phyloP scores from a whole-genome alignment of 2,113 vertebrate genomes.

The Gallinago paraguaiae region DNA sequence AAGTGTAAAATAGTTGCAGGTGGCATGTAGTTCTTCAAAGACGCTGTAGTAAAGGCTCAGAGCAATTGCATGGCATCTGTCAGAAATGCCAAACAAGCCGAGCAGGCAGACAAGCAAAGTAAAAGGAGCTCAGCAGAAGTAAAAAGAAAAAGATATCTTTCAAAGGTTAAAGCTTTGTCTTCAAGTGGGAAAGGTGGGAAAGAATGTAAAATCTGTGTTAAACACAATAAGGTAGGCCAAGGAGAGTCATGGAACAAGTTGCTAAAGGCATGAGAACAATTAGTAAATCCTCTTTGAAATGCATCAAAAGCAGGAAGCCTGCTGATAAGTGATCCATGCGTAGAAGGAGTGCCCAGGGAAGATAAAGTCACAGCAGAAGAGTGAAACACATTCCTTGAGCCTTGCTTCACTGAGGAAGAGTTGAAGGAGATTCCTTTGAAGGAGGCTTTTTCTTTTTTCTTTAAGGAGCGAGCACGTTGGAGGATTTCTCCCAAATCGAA shows the following conservation, averaged over 20 bases:
- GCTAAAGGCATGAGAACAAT: background rate
- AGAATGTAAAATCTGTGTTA: background rate
- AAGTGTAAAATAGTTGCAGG: background rate
- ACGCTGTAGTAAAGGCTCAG: background rate
- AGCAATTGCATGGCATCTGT: background rate
- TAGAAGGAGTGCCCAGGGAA: slow-evolving; percentile 8
- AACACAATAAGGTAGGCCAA: background rate
- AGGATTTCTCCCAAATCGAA: background rate
- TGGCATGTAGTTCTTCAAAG: background rate
- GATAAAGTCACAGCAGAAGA: slow-evolving; percentile 1
- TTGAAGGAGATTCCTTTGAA: background rate
- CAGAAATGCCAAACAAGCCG: background rate
- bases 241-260: background rate
- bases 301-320: slow-evolving; percentile 24
- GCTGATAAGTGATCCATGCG: background rate
- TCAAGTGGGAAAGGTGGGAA: background rate
- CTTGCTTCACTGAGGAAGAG: background rate
- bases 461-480: background rate
- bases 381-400: background rate
- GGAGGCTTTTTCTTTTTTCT: background rate
- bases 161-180: background rate
- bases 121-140: background rate
- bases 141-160: background rate
- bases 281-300: slow-evolving; percentile 3
- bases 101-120: background rate